Evolutionary conservation across 2,113 vertebrate genomes (phyloP).

Genomic region (Oreochromis niloticus): DNA sequence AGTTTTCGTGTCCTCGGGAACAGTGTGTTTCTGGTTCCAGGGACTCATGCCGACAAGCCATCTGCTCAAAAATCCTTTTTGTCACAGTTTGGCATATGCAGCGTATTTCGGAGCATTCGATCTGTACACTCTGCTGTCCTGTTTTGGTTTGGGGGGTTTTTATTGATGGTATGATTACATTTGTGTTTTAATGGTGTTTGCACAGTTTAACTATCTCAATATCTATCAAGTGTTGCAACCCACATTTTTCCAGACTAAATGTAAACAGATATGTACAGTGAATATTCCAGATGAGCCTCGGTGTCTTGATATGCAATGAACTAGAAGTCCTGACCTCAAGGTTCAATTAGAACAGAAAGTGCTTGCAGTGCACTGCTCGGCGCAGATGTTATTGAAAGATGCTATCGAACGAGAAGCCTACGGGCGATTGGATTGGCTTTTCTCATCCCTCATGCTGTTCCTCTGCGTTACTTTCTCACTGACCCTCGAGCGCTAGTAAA

Average conservation of each 20-base stretch:
- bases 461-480: conserved; percentile 44
- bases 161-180: not conserved
- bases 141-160: not conserved
- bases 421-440: not conserved
- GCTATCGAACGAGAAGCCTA: not conserved
- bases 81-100: not conserved
- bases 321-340: conserved; percentile 21
- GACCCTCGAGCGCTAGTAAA: conserved; percentile 50
- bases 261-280: not conserved
- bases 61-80: conserved; percentile 22
- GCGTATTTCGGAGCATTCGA: not conserved
- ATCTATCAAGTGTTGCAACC: not conserved
- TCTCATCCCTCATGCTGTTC: conserved; percentile 18
- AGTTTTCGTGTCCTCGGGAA: conserved; percentile 22
- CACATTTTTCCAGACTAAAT: not conserved
- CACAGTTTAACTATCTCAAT: not conserved
- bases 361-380: not conserved
- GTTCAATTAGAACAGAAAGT: conserved; percentile 34
- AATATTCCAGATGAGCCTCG: not conserved
- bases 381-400: conserved; percentile 28
- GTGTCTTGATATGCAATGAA: not conserved
- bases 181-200: not conserved
- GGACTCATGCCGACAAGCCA: conserved; percentile 33
- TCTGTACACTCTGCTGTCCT: not conserved
- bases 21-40: not conserved